Evolutionary conservation across 2,888 invertebrate genomes (phyloP).

Genomic region (Diarsia dahlii): DNA sequence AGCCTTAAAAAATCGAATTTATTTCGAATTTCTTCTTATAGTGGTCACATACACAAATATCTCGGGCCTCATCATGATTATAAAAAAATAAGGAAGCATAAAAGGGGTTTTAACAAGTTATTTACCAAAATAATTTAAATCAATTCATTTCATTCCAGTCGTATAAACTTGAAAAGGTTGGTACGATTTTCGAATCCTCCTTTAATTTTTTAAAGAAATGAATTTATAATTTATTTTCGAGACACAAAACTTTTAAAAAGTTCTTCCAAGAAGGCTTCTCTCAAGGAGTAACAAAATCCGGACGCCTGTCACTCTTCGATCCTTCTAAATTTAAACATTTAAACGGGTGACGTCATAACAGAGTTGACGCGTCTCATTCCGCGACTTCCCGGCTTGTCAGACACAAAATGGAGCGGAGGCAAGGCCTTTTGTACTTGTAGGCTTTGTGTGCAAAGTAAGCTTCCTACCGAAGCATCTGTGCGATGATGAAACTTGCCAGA

Average conservation of each 20-base stretch:
- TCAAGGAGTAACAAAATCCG: constrained; percentile 43
- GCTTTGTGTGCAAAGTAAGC: constrained; percentile 90
- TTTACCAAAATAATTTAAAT: neutral
- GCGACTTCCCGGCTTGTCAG: constrained; percentile 87
- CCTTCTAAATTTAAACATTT: constrained; percentile 75
- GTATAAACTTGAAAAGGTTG: neutral
- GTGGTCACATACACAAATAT: too few relatives aligned
- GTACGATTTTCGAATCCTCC: neutral
- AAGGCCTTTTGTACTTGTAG: constrained; percentile 89
- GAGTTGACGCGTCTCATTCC: constrained; percentile 86
- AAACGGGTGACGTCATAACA: constrained; percentile 79
- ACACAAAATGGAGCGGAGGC: constrained; percentile 88
- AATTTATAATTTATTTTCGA: constrained; percentile 22
- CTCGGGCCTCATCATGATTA: too few relatives aligned
- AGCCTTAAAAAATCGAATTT: neutral
- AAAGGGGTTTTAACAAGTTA: neutral
- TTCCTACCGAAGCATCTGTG: constrained; percentile 88
- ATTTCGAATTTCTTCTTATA: neutral
- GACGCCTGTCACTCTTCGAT: constrained; percentile 59
- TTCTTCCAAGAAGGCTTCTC: constrained; percentile 25
- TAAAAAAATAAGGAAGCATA: too few relatives aligned
- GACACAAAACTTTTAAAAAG: constrained; percentile 29
- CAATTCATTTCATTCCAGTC: neutral
- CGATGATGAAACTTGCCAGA: constrained; percentile 91
- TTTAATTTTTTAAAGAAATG: neutral